These are phyloP conservation scores for Microtus ochrogaster DNA, from an alignment of 2,113 vertebrate genomes.

Conservation along the genomic window DNA sequence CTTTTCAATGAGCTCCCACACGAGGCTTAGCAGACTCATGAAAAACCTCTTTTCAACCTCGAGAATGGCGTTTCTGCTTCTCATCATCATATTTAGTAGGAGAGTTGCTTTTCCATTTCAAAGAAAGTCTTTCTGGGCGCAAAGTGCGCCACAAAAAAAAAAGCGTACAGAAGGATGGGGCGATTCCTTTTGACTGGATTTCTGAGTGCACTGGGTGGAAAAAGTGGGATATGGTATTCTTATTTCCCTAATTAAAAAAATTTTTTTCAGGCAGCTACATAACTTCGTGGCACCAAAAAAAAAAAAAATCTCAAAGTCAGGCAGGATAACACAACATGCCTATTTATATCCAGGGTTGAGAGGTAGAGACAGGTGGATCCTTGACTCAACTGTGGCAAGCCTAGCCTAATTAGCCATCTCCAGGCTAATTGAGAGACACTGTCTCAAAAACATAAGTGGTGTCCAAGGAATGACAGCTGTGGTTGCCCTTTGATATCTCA, in stretches of 20 bases:
- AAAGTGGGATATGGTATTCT: conserved; percentile 35
- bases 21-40: conserved; percentile 66
- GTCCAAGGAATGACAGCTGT: neutral
- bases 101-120: conserved; percentile 21
- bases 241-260: conserved; percentile 43
- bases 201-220: conserved; percentile 38
- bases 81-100: conserved; percentile 8
- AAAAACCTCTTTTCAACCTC: conserved; percentile 59
- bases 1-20: conserved; percentile 74
- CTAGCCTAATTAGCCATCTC: neutral
- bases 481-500: neutral
- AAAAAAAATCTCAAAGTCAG: neutral
- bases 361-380: neutral
- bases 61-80: conserved; percentile 57
- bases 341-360: neutral
- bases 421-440: neutral
- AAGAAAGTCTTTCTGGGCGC: conserved; percentile 45
- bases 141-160: neutral
- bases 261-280: conserved; percentile 1
- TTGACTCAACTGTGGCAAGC: neutral
- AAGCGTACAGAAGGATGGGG: neutral
- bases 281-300: neutral
- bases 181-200: conserved; percentile 31
- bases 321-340: neutral
- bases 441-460: neutral